Evolutionary conservation across 2,797 vertebrate genomes (phyloP), one percentile per base, ranked within the genome.

Genomic region (Nannoperca australis): DNA sequence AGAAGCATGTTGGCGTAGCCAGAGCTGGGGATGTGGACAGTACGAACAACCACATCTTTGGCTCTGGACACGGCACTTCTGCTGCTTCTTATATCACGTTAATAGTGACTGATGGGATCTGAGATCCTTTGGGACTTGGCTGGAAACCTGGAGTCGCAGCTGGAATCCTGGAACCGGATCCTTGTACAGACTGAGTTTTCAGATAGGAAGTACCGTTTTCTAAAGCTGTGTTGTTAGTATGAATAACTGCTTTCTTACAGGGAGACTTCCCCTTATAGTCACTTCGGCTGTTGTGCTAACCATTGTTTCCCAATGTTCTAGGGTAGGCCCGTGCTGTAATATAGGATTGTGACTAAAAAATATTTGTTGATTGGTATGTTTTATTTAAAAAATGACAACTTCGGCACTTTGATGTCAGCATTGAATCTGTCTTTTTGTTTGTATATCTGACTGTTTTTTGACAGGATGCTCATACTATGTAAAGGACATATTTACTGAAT

Each of bases 231-330:
- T 85, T 79, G 76, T 86, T 87, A 89, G 65, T 55, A 84, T 82
- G 66, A 88, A 90, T 88, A 91, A 85, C 84, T 80, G 87, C 91
- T 94, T 95, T 94, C 88, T 89, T 94, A 94, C 90, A 85, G 81
- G 85, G 91, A 94, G 53, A 85, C 77, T 36, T 81, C 83, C 82
- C 82, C 79, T 51, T 83, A 84, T 91, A 87, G 90, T 94, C 89
- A 90, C 92, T 93, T 92, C 92, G 94, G 93, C 93, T 95, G 92
- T 95, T 88, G 94, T 95, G 92, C 93, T 95, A 91, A 94, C 87
- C 80, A 88, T 89, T 90, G 88, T 94, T 95, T 89, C 91, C 92
- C 88, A 42, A 88, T 93, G 91, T 95, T 84, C 89, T 96, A 95
- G 94, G 93, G 79, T 95, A 96, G 95, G 89, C 89, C 92, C 93